These are phyloP conservation scores for Leptarthrus brevirostris DNA, from an alignment of 2,888 invertebrate species.

Conservation along the genomic window DNA sequence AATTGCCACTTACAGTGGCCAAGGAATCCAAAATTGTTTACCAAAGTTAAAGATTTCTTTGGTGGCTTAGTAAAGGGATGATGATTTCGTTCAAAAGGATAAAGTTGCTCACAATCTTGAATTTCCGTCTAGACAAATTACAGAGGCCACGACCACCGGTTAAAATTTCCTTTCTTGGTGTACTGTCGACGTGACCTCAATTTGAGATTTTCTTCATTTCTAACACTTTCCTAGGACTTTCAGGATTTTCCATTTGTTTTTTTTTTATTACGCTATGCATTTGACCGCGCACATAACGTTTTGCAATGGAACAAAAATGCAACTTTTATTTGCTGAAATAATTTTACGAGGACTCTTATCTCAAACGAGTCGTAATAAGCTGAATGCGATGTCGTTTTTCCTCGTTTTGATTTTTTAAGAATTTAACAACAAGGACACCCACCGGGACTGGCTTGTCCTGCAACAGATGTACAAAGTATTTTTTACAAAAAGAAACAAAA, in stretches of 20 bases:
- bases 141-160: no score
- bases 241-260: no score
- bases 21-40: not conserved
- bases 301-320: not conserved
- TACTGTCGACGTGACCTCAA: no score
- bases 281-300: no score
- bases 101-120: not conserved
- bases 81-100: no score
- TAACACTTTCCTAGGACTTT: no score
- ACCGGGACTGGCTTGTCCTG: not conserved
- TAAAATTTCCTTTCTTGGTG: no score
- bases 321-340: not conserved
- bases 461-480: not conserved
- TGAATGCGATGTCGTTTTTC: constrained; percentile 11
- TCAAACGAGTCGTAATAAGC: constrained; percentile 28
- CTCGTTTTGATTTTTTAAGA: not conserved
- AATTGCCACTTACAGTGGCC: not conserved
- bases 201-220: no score
- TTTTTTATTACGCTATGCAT: no score
- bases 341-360: constrained; percentile 10
- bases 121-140: not conserved
- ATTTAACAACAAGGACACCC: no score
- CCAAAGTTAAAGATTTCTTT: no score
- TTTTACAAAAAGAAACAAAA: not conserved
- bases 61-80: no score